Base-by-base conservation (phyloP, 2,113 vertebrate species). In the Morone chrysops region DNA sequence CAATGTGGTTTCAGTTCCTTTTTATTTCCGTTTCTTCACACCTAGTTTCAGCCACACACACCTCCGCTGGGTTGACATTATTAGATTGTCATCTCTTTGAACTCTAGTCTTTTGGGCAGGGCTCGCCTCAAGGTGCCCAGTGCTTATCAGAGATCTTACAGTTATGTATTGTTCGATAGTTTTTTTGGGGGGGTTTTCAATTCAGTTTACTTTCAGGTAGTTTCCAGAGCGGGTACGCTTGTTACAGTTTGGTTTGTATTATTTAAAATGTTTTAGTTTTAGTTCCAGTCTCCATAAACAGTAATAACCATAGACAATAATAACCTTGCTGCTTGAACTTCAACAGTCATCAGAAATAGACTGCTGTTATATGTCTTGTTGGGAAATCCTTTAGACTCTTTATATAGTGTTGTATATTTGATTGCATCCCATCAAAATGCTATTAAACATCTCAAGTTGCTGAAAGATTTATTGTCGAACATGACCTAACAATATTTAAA, bases 101-200 rank as follows among this genome's bases (percentile, higher is more conserved):
- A 80, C 85, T 90, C 78, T 80, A 75, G 70, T 74, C 81, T 14
- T 59, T 61, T 90, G 90, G 88, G 87, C 41, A 40, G 78, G 86
- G 73, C 75, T 78, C 78, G 60, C 65, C 61, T 80, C 1, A 76
- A 56, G 66, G 51, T 82, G 69, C 60, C 22, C 38, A 45, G 41
- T 63, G 70, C 10, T 53, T 31, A 31, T 31, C 31, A 31, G 31
- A 31, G 31, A 31, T 31, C 31, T 31, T 31, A 31, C 31, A 31
- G 31, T 31, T 31, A 31, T 31, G 31, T 31, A 3, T 31, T 31
- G 31, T 31, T 31, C 31, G 3, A 31, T 31, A 31, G 31, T 31
- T 31, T 31, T 31, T 31, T 25, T 25, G 25, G 31, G 31, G 31
- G 31, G 31, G 2, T 31, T 31, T 31, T 31, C 31, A 31, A 31